phyloP scores from a whole-genome alignment of 2,113 vertebrate species.

The Uropsilus gracilis region DNA sequence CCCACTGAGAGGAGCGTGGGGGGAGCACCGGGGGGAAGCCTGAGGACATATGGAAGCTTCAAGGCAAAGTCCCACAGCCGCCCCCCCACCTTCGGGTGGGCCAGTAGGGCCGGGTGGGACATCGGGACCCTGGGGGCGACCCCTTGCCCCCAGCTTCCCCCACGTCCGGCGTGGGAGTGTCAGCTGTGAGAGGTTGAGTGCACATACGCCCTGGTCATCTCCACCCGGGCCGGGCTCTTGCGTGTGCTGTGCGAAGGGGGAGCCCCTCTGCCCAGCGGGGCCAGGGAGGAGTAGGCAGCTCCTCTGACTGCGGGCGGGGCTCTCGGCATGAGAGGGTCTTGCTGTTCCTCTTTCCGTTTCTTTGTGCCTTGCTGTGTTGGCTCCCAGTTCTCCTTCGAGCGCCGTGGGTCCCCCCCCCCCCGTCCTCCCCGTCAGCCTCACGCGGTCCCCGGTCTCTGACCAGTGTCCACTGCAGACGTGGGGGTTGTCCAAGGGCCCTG shows the following conservation, averaged over 20 bases:
- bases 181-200: too few species aligned
- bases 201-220: too few species aligned
- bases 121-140: too few species aligned
- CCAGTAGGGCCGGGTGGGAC: too few species aligned
- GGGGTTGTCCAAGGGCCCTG: too few species aligned
- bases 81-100: not conserved
- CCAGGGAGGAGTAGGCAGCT: too few species aligned
- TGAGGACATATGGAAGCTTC: not conserved
- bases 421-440: not conserved
- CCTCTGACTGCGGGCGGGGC: too few species aligned
- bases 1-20: not conserved
- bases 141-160: too few species aligned
- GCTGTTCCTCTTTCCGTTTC: not conserved
- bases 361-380: constrained; percentile 41
- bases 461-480: not conserved
- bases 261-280: not conserved
- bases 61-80: fast-evolving
- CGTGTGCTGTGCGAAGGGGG: too few species aligned
- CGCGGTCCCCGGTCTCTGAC: not conserved
- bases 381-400: constrained; percentile 39
- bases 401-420: constrained; percentile 34
- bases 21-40: not conserved
- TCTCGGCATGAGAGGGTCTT: not conserved
- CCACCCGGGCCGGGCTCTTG: too few species aligned
- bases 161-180: too few species aligned